phyloP scores from a whole-genome alignment of 1,140 invertebrate genomes.

The Achroia grisella region DNA sequence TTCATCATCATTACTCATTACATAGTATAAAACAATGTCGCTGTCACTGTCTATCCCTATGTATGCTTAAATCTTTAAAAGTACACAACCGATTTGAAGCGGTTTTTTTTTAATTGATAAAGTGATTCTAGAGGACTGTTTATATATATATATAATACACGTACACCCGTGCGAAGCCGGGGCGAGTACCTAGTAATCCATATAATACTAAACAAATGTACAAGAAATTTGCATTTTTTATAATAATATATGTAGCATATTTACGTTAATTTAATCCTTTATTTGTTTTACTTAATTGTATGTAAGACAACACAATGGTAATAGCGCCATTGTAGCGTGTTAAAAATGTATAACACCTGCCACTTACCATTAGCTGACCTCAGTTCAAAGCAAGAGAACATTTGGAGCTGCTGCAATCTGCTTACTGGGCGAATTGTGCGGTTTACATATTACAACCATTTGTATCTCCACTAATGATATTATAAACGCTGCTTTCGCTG shows the following conservation, averaged over 20 bases:
- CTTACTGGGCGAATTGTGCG: constrained; percentile 22
- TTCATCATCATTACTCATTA: too few species aligned
- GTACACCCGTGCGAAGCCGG: too few species aligned
- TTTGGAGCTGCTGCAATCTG: constrained; percentile 28
- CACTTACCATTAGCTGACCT: constrained; percentile 23
- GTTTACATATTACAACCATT: constrained; percentile 32
- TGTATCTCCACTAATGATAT: constrained; percentile 35
- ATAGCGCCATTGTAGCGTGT: background rate
- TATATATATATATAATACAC: too few species aligned
- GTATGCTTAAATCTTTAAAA: too few species aligned
- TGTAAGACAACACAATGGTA: background rate
- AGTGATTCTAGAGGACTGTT: too few species aligned
- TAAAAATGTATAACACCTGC: constrained; percentile 27
- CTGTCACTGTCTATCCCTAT: too few species aligned
- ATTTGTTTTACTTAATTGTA: background rate
- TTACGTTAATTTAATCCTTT: background rate
- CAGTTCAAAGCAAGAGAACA: constrained; percentile 22
- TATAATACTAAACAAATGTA: too few species aligned
- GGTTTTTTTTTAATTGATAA: too few species aligned
- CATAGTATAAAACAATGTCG: too few species aligned
- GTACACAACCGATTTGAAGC: too few species aligned
- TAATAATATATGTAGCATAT: background rate
- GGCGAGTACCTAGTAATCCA: too few species aligned
- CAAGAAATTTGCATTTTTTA: too few species aligned
- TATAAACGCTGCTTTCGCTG: constrained; percentile 25